Evolutionary conservation across 2,797 vertebrate genomes (phyloP).

Genomic region (Lithobates sylvaticus): DNA sequence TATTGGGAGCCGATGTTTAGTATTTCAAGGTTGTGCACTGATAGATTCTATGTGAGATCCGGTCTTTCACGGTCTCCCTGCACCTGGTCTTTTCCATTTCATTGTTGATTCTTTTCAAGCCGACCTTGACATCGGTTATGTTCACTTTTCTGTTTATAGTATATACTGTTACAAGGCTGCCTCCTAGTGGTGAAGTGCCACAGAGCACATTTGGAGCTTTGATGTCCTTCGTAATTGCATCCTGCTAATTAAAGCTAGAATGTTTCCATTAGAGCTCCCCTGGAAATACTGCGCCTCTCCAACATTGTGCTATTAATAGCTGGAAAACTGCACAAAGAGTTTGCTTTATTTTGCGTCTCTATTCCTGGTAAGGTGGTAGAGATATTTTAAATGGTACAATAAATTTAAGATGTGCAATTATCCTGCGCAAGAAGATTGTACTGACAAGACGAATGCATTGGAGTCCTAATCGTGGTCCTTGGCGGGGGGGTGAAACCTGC

Average conservation of each 20-base stretch:
- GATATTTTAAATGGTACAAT: too few relatives aligned
- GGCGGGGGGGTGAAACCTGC: background rate
- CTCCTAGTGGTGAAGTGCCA: slow-evolving; percentile 10
- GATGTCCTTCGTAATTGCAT: slow-evolving; percentile 3
- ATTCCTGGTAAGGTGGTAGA: too few relatives aligned
- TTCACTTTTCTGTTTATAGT: background rate
- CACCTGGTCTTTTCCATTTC: background rate
- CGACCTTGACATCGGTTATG: background rate
- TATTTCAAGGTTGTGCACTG: too few relatives aligned
- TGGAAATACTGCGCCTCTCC: background rate
- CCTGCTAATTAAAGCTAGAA: slow-evolving; percentile 13
- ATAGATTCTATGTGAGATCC: too few relatives aligned
- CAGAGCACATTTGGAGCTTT: slow-evolving; percentile 1
- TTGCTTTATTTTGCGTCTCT: too few relatives aligned
- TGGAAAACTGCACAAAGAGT: background rate
- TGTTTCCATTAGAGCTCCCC: slow-evolving; percentile 7
- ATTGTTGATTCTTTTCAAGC: background rate
- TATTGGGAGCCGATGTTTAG: too few relatives aligned
- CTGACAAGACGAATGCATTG: background rate
- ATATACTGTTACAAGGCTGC: background rate
- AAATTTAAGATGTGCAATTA: too few relatives aligned
- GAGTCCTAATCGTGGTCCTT: background rate
- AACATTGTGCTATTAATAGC: too few relatives aligned
- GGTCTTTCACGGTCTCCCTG: background rate
- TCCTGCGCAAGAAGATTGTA: background rate